Evolutionary conservation across 1,140 invertebrate genomes (phyloP).

Genomic region (Hyphantria cunea): DNA sequence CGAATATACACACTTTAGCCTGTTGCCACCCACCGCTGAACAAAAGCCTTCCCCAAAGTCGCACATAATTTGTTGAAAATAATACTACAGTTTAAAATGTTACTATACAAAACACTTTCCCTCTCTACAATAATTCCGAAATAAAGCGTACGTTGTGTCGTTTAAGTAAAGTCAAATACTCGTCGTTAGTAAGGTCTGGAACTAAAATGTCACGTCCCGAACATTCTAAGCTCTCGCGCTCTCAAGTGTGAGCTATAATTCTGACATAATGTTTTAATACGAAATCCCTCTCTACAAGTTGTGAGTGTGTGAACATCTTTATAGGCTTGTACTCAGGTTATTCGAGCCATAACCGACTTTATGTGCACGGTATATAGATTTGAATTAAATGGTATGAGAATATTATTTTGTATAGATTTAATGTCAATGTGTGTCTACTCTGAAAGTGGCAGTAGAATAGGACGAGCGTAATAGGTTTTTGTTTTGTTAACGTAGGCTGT

Average conservation of each 20-base stretch:
- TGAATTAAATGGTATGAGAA: constrained; percentile 17
- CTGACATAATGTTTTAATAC: constrained; percentile 46
- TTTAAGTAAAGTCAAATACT: constrained; percentile 37
- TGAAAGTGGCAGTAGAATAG: too few relatives aligned
- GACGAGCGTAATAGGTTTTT: too few relatives aligned
- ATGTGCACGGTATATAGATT: constrained; percentile 19
- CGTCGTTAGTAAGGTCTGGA: constrained; percentile 41
- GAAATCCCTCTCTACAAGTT: constrained; percentile 29
- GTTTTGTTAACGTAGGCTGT: too few relatives aligned
- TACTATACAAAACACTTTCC: constrained; percentile 6
- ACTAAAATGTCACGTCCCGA: constrained; percentile 57
- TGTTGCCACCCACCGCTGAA: too few relatives aligned
- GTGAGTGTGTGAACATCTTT: constrained; percentile 33
- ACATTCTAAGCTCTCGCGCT: constrained; percentile 40
- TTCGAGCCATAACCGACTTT: constrained; percentile 21
- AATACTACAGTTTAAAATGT: background rate
- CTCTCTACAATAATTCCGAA: constrained; percentile 10
- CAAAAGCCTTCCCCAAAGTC: too few relatives aligned
- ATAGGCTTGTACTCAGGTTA: constrained; percentile 17
- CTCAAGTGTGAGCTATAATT: constrained; percentile 43
- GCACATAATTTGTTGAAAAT: too few relatives aligned
- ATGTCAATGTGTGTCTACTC: constrained; percentile 8
- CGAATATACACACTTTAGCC: too few relatives aligned
- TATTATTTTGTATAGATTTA: constrained; percentile 9
- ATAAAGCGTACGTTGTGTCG: constrained; percentile 16